Percentiles rank a stretch among this genome's conserved stretches.
Conservation (phyloP, 2,113 vertebrate species). For the Prinia subflava region DNA sequence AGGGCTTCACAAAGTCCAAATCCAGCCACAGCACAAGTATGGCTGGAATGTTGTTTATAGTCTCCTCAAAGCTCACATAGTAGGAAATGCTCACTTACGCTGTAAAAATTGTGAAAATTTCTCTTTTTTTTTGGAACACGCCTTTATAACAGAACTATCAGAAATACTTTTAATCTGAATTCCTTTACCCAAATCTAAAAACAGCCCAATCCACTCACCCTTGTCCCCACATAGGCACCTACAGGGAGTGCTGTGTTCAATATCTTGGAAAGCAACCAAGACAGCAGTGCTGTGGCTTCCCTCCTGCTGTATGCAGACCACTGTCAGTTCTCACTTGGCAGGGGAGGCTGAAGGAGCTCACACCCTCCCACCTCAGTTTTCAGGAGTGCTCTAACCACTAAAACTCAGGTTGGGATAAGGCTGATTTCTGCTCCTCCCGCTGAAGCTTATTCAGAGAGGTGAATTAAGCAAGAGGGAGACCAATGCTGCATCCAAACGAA, state of each 20-base stretch:
- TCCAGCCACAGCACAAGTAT: background rate
- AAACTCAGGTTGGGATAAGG: background rate
- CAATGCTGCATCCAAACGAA: background rate
- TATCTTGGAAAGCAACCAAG: background rate
- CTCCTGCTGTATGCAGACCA: background rate
- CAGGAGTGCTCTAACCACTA: background rate
- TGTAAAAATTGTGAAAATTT: background rate
- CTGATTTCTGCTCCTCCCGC: background rate
- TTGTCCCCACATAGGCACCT: background rate
- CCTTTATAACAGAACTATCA: background rate
- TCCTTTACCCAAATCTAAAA: background rate
- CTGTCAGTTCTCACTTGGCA: accelerated
- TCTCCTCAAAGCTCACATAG: background rate
- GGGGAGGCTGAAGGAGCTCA: background rate
- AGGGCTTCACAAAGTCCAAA: background rate
- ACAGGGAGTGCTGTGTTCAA: background rate
- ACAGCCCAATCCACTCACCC: background rate
- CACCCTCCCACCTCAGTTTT: background rate
- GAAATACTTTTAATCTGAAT: background rate
- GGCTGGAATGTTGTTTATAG: slow-evolving; percentile 41
- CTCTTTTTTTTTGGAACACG: background rate
- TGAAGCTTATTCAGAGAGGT: background rate
- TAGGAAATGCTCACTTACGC: background rate
- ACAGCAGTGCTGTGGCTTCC: accelerated
- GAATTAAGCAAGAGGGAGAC: background rate